A percentile compares a stretch with the other conserved stretches of the same genome.
Evolutionary conservation across 2,888 invertebrate genomes (phyloP).

Genomic region (Antitype chi): DNA sequence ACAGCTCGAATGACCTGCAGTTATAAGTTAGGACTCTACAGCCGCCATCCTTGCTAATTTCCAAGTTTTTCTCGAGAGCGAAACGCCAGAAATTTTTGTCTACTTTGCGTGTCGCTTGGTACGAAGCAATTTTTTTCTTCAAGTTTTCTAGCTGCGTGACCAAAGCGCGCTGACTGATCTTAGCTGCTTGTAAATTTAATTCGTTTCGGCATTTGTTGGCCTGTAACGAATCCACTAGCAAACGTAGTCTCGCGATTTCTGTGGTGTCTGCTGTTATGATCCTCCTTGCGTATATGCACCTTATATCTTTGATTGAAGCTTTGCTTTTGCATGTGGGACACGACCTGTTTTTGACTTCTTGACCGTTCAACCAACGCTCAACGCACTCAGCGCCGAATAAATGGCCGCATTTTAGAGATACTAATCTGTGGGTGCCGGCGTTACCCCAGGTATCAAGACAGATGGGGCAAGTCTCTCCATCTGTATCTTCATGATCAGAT

Average conservation of each 20-base stretch:
- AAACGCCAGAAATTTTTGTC: slow-evolving; percentile 82
- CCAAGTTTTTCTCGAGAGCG: slow-evolving; percentile 92
- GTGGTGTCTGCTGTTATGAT: slow-evolving; percentile 94
- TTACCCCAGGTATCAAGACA: slow-evolving; percentile 97
- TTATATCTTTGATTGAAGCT: slow-evolving; percentile 92
- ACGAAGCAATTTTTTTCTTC: slow-evolving; percentile 76
- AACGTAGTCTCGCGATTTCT: slow-evolving; percentile 92
- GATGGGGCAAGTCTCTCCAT: slow-evolving; percentile 95
- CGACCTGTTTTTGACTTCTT: slow-evolving; percentile 88
- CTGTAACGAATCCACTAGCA: slow-evolving; percentile 91
- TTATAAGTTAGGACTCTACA: slow-evolving; percentile 95
- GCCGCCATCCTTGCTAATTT: slow-evolving; percentile 92
- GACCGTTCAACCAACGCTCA: slow-evolving; percentile 93
- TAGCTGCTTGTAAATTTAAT: slow-evolving; percentile 90
- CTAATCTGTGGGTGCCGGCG: slow-evolving; percentile 95
- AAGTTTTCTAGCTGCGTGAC: slow-evolving; percentile 78
- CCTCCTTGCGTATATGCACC: slow-evolving; percentile 95
- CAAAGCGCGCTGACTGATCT: slow-evolving; percentile 80
- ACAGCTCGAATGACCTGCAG: slow-evolving; percentile 91
- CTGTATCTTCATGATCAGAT: slow-evolving; percentile 87
- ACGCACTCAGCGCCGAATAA: slow-evolving; percentile 96
- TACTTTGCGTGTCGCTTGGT: slow-evolving; percentile 78
- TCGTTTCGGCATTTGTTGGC: slow-evolving; percentile 91
- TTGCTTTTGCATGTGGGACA: slow-evolving; percentile 97
- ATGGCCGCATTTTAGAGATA: slow-evolving; percentile 97